Evolutionary conservation across 1,140 invertebrate species (phyloP).

Genomic region (Grapholita molesta): DNA sequence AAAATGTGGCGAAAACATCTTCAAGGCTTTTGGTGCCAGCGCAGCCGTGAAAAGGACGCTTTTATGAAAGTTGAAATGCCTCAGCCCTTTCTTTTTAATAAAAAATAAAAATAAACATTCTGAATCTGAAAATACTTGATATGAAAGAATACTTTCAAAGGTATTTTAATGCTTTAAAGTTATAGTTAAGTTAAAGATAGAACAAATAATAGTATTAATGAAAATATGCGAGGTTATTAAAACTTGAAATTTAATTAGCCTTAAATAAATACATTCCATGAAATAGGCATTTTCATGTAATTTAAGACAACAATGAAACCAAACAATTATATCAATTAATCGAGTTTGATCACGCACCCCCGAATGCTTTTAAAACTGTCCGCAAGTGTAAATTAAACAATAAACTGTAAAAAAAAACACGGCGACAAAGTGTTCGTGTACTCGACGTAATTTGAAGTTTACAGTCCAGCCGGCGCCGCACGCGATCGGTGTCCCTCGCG

Average conservation of each 20-base stretch:
- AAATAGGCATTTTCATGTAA: too few species aligned
- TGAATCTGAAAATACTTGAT: too few species aligned
- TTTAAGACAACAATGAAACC: too few species aligned
- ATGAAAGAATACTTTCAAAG: too few species aligned
- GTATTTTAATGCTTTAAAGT: too few species aligned
- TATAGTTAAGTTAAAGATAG: too few species aligned
- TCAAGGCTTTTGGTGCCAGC: neutral
- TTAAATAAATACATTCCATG: neutral
- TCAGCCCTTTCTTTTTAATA: neutral
- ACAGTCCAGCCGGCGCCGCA: conserved; percentile 6
- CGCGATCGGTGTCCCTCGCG: neutral
- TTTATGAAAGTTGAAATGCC: neutral
- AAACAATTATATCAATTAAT: neutral
- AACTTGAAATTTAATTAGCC: too few species aligned
- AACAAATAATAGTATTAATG: too few species aligned
- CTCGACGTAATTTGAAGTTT: conserved; percentile 1
- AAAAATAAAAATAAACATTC: neutral
- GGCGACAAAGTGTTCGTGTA: neutral
- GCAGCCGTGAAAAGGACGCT: neutral
- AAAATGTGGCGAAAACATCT: conserved; percentile 4
- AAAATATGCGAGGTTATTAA: too few species aligned
- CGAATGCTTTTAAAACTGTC: neutral
- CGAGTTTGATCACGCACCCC: neutral
- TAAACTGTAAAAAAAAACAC: neutral
- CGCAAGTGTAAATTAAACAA: neutral